phyloP scores from a whole-genome alignment of 2,888 invertebrate genomes.

The Drosophila melanosoma region DNA sequence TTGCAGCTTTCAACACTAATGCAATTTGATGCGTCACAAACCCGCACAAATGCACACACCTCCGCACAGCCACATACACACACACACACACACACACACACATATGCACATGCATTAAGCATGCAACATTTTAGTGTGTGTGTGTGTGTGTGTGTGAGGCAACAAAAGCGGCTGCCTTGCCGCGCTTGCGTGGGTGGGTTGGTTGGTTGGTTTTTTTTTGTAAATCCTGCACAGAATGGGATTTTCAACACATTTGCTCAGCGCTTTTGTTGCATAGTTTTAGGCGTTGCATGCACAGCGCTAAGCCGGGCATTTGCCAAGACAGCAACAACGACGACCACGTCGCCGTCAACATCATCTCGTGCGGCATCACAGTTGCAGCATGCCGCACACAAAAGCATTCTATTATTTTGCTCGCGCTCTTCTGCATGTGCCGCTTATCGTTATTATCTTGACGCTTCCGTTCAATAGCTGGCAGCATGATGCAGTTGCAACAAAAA shows the following conservation, averaged over 20 bases:
- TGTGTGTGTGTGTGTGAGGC: slow-evolving; percentile 25
- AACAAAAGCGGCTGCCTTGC: slow-evolving; percentile 27
- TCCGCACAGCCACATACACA: not conserved
- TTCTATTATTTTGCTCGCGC: slow-evolving; percentile 49
- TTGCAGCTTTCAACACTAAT: slow-evolving; percentile 71
- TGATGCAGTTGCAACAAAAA: not conserved
- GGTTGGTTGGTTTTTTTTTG: no score
- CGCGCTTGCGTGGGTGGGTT: slow-evolving; percentile 26
- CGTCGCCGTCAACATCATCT: slow-evolving; percentile 5
- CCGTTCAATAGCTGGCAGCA: slow-evolving; percentile 61
- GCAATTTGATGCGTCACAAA: slow-evolving; percentile 76
- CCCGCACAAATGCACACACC: slow-evolving; percentile 62
- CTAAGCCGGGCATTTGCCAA: slow-evolving; percentile 53
- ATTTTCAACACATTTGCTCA: slow-evolving; percentile 69
- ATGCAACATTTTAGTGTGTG: slow-evolving; percentile 27
- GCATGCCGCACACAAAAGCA: slow-evolving; percentile 52
- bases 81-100: not conserved
- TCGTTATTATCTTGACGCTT: slow-evolving; percentile 63
- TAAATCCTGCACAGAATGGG: slow-evolving; percentile 72
- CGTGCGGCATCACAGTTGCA: slow-evolving; percentile 42
- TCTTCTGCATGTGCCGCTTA: slow-evolving; percentile 31
- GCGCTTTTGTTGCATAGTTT: slow-evolving; percentile 69
- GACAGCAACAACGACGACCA: slow-evolving; percentile 3
- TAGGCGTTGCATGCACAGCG: slow-evolving; percentile 63
- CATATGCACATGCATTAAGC: not conserved